Evolutionary conservation across 1,140 invertebrate species (phyloP).

Genomic region (Zaprionus ghesquierei): DNA sequence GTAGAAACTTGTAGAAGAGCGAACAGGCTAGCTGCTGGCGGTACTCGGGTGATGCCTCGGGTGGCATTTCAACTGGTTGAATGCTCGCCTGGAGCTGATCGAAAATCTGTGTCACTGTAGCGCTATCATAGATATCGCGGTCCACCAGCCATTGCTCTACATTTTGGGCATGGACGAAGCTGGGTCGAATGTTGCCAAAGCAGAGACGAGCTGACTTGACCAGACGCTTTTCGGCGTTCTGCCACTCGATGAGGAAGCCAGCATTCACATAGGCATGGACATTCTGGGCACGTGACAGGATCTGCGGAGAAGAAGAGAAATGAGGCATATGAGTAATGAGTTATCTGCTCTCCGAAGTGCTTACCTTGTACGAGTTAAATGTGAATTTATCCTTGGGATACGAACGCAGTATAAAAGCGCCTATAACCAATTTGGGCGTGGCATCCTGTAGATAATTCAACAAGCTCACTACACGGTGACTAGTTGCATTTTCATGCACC

Average conservation of each 20-base stretch:
- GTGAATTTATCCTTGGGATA: slow-evolving; percentile 54
- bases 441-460: slow-evolving; percentile 50
- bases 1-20: slow-evolving; percentile 89
- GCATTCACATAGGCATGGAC: slow-evolving; percentile 92
- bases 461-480: slow-evolving; percentile 46
- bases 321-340: not conserved
- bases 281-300: slow-evolving; percentile 90
- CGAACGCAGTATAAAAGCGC: slow-evolving; percentile 56
- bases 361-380: slow-evolving; percentile 85
- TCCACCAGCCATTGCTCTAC: slow-evolving; percentile 87
- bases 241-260: slow-evolving; percentile 86
- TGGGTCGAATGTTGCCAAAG: slow-evolving; percentile 87
- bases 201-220: slow-evolving; percentile 81
- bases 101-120: slow-evolving; percentile 44
- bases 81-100: slow-evolving; percentile 32
- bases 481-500: slow-evolving; percentile 48
- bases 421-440: slow-evolving; percentile 53
- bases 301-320: slow-evolving; percentile 42
- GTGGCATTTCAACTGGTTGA: slow-evolving; percentile 82
- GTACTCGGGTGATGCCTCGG: slow-evolving; percentile 86
- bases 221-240: slow-evolving; percentile 55
- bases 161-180: slow-evolving; percentile 87
- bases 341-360: not conserved
- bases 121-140: slow-evolving; percentile 83
- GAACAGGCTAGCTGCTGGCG: slow-evolving; percentile 86